A percentile compares a stretch with the other conserved stretches of the same genome.
Evolutionary conservation across 2,113 vertebrate species (phyloP).

Genomic region (Brachionichthys hirsutus): DNA sequence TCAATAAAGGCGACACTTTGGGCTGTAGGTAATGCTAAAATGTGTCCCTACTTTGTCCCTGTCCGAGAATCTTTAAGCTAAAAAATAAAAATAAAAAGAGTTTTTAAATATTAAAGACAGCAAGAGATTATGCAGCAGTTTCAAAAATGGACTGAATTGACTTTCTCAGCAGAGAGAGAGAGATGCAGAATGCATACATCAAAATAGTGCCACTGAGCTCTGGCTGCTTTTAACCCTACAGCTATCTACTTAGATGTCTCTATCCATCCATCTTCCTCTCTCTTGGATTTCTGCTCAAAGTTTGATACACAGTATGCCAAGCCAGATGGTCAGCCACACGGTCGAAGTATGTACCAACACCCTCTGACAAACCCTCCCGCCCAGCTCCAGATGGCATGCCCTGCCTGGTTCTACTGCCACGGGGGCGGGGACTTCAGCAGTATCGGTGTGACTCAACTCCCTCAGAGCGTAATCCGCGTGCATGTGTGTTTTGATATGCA

Average conservation of each 20-base stretch:
- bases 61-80: too few species aligned
- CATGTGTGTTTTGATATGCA: constrained; percentile 14
- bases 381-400: constrained; percentile 72
- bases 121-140: not conserved
- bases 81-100: too few species aligned
- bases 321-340: constrained; percentile 77
- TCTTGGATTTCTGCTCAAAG: constrained; percentile 60
- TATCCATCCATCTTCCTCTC: constrained; percentile 49
- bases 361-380: constrained; percentile 67
- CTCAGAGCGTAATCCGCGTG: constrained; percentile 38
- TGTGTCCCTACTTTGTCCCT: too few species aligned
- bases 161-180: not conserved
- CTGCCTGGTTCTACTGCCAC: constrained; percentile 71
- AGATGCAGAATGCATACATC: constrained; percentile 49
- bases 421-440: constrained; percentile 56
- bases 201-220: constrained; percentile 49
- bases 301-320: constrained; percentile 68
- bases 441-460: constrained; percentile 56
- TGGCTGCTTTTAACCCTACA: constrained; percentile 64
- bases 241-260: constrained; percentile 50
- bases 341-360: constrained; percentile 72
- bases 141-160: not conserved
- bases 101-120: too few species aligned
- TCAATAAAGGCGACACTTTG: not conserved
- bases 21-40: not conserved